Percentiles rank a stretch among this genome's conserved stretches.
Evolutionary conservation across 2,797 vertebrate species (phyloP).

Genomic region (Trachops cirrhosus): DNA sequence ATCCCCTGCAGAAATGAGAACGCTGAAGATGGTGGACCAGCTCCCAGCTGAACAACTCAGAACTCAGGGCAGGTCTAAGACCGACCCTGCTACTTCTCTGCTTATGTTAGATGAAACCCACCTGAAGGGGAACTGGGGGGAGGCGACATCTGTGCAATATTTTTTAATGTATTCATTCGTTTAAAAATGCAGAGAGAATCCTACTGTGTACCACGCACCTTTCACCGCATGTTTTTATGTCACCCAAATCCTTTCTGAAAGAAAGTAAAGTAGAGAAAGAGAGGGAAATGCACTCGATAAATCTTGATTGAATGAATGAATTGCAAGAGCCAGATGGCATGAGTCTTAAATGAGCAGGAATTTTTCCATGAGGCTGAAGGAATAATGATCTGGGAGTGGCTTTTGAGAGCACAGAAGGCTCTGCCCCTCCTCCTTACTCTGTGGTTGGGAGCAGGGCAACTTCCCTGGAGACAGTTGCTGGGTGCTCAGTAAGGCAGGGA

Average conservation of each 20-base stretch:
- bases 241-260: slow-evolving; percentile 16
- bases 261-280: background rate
- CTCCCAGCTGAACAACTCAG: background rate
- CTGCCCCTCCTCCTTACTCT: background rate
- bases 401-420: background rate
- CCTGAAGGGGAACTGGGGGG: background rate
- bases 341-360: slow-evolving; percentile 52
- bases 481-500: background rate
- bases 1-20: background rate
- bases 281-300: background rate
- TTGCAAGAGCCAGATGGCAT: slow-evolving; percentile 60
- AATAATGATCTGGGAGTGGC: slow-evolving; percentile 53
- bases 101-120: background rate
- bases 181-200: background rate
- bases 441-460: background rate
- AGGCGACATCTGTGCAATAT: background rate
- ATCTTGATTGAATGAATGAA: slow-evolving; percentile 59
- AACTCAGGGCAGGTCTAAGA: background rate
- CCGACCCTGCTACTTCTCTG: background rate
- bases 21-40: background rate
- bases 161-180: background rate
- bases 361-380: slow-evolving; percentile 58
- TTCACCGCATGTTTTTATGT: background rate
- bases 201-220: background rate
- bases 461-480: background rate